Evolutionary conservation across 2,888 invertebrate species (phyloP), one percentile per base, ranked within the genome.

Genomic region (Bedellia somnulentella): DNA sequence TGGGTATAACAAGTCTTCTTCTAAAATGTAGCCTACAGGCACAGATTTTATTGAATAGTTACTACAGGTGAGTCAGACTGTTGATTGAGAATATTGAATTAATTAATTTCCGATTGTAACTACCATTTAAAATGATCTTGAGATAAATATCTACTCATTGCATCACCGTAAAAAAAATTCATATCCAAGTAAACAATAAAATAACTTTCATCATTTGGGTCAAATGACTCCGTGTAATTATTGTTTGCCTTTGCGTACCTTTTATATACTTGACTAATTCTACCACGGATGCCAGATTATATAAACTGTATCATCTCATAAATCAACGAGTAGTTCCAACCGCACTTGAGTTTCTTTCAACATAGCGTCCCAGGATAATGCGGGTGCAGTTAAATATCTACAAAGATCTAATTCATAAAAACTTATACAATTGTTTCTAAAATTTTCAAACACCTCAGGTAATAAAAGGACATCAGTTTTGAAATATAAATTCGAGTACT

Each of bases 161-260:
- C 51, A 42, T 43, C 46, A 3, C 52, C 52, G 37, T 56, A 57
- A 10, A 51, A 34, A 36, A 53, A 57, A 34, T 57, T 56, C 1
- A 43, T 44, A 40, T 54, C 54, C 4, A 49, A 37, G 32, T 51
- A 55, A 11, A 41, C 35, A 9, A 59, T 17, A 35, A 40, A 55
- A 9, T 38, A 45, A 3, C 24, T 22, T 5, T 17, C 30, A 38
- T 42, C 16, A 5, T 29, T 29, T 5, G 25, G 10, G 31, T 52
- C 30, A 37, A 42, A 52, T 11, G 38, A 28, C 3, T 29, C 21
- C 35, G 49, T 35, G 34, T 40, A 49, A 27, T 36, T 37, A 36
- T 56, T 54, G 35, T 54, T 55, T 4, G 53, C 49, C 30, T 39
- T 37, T 8, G 45, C 46, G 31, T 50, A 35, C 35, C 46, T 35